phyloP scores from a whole-genome alignment of 2,888 invertebrate genomes.

The Callyntrura sp. region DNA sequence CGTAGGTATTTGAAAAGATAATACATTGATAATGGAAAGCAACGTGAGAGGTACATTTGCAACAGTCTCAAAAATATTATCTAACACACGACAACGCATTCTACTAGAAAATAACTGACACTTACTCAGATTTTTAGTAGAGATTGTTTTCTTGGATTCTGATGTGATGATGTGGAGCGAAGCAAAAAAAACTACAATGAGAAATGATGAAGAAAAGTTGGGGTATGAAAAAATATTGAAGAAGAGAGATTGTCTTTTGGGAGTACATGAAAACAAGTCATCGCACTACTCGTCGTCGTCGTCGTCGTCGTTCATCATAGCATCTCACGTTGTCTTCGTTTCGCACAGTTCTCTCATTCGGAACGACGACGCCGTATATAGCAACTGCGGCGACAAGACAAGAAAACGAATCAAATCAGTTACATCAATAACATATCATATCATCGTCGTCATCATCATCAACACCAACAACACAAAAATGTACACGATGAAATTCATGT shows the following conservation, averaged over 20 bases:
- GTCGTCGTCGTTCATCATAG: constrained; percentile 34
- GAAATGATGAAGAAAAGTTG: constrained; percentile 16
- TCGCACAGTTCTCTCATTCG: constrained; percentile 16
- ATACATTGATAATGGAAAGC: not conserved
- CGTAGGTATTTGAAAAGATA: not conserved
- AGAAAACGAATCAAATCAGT: constrained; percentile 40
- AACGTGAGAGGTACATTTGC: not conserved
- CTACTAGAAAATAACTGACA: constrained; percentile 5
- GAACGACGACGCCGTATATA: not conserved
- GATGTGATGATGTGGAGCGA: constrained; percentile 59
- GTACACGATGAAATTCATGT: not conserved
- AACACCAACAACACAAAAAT: not conserved
- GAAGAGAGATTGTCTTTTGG: constrained; percentile 64
- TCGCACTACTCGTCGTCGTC: constrained; percentile 19
- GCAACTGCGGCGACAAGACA: constrained; percentile 1
- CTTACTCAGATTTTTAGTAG: constrained; percentile 26
- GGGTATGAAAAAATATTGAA: constrained; percentile 17
- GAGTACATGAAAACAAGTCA: constrained; percentile 58
- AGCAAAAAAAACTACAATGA: constrained; percentile 34
- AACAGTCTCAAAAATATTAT: not conserved
- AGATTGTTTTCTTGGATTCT: constrained; percentile 57
- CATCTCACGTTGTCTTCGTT: not conserved
- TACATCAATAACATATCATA: not conserved
- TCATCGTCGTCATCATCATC: not conserved
- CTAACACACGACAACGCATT: constrained; percentile 15